Evolutionary conservation across 1,140 invertebrate genomes (phyloP).

Genomic region (Colletes gigas): DNA sequence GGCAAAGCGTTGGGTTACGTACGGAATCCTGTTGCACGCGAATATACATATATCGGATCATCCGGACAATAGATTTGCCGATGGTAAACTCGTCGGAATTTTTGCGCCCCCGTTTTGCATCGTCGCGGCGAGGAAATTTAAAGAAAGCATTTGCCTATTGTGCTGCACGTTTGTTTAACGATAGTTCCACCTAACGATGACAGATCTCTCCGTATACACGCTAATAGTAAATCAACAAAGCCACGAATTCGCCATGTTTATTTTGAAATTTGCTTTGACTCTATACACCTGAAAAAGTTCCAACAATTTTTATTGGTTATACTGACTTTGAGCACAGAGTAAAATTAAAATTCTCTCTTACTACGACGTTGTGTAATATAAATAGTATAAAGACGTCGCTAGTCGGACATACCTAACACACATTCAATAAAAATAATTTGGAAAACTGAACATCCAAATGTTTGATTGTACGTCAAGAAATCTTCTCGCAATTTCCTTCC

Average conservation of each 20-base stretch:
- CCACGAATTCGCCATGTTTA: too few species aligned
- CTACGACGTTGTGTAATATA: too few species aligned
- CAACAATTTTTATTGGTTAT: too few species aligned
- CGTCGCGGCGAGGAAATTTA: conserved; percentile 22
- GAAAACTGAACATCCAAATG: neutral
- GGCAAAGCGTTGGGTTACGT: conserved; percentile 37
- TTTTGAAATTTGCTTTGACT: too few species aligned
- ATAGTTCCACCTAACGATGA: neutral
- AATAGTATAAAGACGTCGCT: neutral
- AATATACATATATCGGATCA: conserved; percentile 46
- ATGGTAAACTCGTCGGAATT: conserved; percentile 13
- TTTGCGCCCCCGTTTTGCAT: neutral
- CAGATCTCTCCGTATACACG: neutral
- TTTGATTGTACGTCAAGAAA: neutral
- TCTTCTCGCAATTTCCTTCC: neutral
- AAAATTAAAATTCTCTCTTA: too few species aligned
- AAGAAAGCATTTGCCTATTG: conserved; percentile 21
- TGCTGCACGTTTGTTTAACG: too few species aligned
- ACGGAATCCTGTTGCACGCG: conserved; percentile 38
- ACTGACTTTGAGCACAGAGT: too few species aligned
- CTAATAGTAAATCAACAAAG: too few species aligned
- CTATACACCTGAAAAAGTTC: too few species aligned
- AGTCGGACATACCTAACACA: neutral
- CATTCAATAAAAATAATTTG: neutral
- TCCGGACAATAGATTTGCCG: conserved; percentile 49